A percentile compares a stretch with the other conserved stretches of the same genome.
Evolutionary conservation across 2,113 vertebrate species (phyloP).

Genomic region (Willisornis vidua): DNA sequence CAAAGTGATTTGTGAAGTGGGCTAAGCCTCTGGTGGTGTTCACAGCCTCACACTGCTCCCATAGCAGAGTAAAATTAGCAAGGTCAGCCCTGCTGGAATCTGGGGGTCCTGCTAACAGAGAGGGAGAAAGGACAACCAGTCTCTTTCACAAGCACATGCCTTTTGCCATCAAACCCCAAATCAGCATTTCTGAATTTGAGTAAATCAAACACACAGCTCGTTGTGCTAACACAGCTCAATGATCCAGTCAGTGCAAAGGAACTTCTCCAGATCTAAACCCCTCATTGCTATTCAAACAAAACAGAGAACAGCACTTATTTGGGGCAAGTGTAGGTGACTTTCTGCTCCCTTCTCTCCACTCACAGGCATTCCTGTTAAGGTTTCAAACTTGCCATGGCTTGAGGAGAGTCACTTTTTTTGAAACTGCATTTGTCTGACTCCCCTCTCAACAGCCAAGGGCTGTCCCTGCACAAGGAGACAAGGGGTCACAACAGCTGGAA

Average conservation of each 20-base stretch:
- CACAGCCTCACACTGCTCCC: neutral
- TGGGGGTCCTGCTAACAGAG: neutral
- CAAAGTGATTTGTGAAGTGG: neutral
- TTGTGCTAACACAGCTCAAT: neutral
- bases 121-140: neutral
- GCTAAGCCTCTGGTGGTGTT: neutral
- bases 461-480: neutral
- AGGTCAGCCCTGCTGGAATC: neutral
- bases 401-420: neutral
- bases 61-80: neutral
- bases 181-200: rapidly evolving
- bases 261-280: neutral
- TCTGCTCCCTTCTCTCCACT: neutral
- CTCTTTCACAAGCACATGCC: neutral
- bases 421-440: neutral
- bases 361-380: neutral
- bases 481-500: neutral
- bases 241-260: neutral
- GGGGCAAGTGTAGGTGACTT: neutral
- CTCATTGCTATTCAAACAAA: neutral
- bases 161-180: neutral
- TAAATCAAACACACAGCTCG: neutral
- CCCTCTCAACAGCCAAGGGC: neutral
- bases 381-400: neutral
- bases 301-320: neutral